Conservation (phyloP, 1,140 invertebrate species). For the Lutraria rhynchaena region DNA sequence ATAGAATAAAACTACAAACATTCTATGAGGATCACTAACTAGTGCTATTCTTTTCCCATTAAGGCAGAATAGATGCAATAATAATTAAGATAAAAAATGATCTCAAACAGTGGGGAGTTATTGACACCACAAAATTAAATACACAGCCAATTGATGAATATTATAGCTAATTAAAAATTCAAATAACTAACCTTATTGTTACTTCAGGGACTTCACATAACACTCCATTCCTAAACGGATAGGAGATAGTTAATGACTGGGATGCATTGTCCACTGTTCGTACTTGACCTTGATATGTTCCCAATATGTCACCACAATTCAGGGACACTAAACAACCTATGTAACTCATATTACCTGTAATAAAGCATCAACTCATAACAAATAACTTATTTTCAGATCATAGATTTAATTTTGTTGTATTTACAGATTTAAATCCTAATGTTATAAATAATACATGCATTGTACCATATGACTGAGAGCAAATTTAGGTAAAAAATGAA, state of each 20-base stretch:
- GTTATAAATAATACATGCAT: no score
- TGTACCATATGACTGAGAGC: no score
- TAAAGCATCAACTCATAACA: no score
- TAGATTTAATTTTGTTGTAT: no score
- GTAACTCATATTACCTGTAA: constrained; percentile 51
- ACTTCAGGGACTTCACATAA: constrained; percentile 85
- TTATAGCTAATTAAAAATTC: not conserved
- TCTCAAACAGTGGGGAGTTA: not conserved
- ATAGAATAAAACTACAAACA: no score
- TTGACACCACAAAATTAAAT: no score
- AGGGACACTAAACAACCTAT: constrained; percentile 90
- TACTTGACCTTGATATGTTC: constrained; percentile 91
- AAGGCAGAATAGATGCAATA: not conserved
- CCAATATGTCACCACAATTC: constrained; percentile 87
- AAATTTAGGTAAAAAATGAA: no score
- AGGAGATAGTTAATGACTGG: constrained; percentile 88
- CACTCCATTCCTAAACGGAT: constrained; percentile 91
- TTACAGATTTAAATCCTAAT: no score
- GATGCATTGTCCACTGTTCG: constrained; percentile 86
- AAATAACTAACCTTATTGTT: constrained; percentile 82
- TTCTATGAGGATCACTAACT: no score
- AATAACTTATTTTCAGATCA: no score
- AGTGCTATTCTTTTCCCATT: not conserved
- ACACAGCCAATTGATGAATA: no score
- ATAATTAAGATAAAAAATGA: not conserved